Conservation (phyloP, 2,797 vertebrate species). For the Cottoperca gobio region DNA sequence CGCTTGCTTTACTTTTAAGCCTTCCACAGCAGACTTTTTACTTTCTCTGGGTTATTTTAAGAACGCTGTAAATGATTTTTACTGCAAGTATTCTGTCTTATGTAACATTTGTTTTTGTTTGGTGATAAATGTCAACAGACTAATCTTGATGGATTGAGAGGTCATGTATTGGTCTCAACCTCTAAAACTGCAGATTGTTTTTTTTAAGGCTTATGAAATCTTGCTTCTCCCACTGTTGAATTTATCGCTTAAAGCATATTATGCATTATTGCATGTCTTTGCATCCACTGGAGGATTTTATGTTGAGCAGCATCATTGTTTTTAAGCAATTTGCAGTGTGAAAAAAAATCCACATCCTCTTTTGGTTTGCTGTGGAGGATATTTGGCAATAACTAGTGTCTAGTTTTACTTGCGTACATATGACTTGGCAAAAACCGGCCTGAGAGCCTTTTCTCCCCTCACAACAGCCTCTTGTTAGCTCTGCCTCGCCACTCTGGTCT, state of each 20-base stretch:
- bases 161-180: conserved; percentile 42
- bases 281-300: background rate
- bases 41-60: conserved; percentile 31
- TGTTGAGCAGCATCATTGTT: background rate
- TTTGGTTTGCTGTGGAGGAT: conserved; percentile 26
- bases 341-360: conserved; percentile 52
- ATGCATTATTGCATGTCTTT: conserved; percentile 6
- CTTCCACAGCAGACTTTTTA: background rate
- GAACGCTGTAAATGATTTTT: conserved; percentile 25
- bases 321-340: conserved; percentile 1
- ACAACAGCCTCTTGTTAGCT: conserved; percentile 24
- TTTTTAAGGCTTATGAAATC: conserved; percentile 51
- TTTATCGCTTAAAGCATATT: background rate
- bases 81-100: background rate
- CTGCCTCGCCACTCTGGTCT: conserved; percentile 27
- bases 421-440: conserved; percentile 65
- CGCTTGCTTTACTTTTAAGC: conserved; percentile 12
- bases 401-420: conserved; percentile 29
- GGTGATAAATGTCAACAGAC: conserved; percentile 44
- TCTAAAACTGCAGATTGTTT: conserved; percentile 32
- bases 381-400: conserved; percentile 51
- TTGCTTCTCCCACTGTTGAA: conserved; percentile 15
- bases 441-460: background rate
- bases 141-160: conserved; percentile 53
- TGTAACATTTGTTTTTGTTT: conserved; percentile 50